Evolutionary conservation across 2,888 invertebrate genomes (phyloP), one percentile per base, ranked within the genome.

Genomic region (Hydrotaea cyrtoneurina): DNA sequence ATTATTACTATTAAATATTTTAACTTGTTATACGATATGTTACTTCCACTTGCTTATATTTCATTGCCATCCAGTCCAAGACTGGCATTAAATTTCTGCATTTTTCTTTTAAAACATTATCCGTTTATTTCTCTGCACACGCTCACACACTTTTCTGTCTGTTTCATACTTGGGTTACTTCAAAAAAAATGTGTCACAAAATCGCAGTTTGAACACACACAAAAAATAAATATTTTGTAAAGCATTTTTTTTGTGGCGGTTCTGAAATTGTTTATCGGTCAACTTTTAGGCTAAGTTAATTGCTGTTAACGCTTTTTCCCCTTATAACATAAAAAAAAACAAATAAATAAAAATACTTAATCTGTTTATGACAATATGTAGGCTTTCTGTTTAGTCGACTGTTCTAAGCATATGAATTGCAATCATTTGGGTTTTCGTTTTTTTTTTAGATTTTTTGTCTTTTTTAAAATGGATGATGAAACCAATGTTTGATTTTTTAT

Each of bases 1-100:
- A 53, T 57, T 53, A 69, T 59, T 82, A 43, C 17, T 69, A 78
- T 46, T 4, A 31, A 31, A 31, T 31, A 31, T 31, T 4, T 31
- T 31, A 59, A 74, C 53, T 74, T 76, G 72, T 73, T 76, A 79
- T 83, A 83, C 21, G 83, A 83, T 83, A 83, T 83, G 83, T 83
- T 79, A 83, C 66, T 80, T 76, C 79, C 79, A 80, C 57, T 79
- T 75, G 72, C 23, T 59, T 75, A 23, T 72, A 17, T 23, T 55
- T 55, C 43, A 55, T 13, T 73, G 39, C 53, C 10, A 39, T 43
- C 46, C 19, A 43, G 31, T 8, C 36, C 43, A 73, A 57, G 19
- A 39, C 36, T 19, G 55, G 43, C 55, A 76, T 83, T 76, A 72
- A 83, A 73, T 76, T 83, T 72, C 72, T 7, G 8, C 8, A 21